Conservation (phyloP, 2,797 vertebrate genomes). For the Ictinia mississippiensis region DNA sequence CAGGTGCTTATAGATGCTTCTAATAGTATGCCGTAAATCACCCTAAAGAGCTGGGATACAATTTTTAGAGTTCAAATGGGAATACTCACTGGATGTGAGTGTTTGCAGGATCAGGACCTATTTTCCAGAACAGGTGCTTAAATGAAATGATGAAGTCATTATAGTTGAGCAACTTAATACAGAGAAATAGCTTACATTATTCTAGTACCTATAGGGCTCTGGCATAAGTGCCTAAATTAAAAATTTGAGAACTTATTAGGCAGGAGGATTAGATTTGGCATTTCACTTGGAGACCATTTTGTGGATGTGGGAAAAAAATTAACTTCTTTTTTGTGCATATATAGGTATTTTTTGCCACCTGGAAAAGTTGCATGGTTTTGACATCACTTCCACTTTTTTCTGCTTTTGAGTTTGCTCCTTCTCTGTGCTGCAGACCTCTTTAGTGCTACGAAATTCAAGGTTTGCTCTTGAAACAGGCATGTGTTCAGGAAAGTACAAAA, state of each 20-base stretch:
- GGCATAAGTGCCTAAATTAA: conserved; percentile 48
- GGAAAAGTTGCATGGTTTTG: conserved; percentile 15
- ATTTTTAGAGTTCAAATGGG: conserved; percentile 62
- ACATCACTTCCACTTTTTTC: conserved; percentile 3
- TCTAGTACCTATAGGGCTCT: conserved; percentile 9
- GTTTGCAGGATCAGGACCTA: conserved; percentile 43
- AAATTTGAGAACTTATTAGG: conserved; percentile 49
- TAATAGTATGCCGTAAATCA: conserved; percentile 29
- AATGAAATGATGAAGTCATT: conserved; percentile 60
- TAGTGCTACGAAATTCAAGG: neutral
- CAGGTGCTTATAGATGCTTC: conserved; percentile 41
- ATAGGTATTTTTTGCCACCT: neutral
- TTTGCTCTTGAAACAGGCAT: conserved; percentile 16
- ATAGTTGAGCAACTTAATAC: conserved; percentile 45
- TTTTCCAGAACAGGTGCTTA: conserved; percentile 68
- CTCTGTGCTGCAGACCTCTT: neutral
- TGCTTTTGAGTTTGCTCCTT: neutral
- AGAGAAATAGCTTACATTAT: conserved; percentile 30
- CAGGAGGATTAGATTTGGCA: conserved; percentile 2
- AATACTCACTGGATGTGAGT: conserved; percentile 39
- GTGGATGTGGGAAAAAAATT: neutral
- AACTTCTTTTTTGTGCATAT: neutral
- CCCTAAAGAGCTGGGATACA: conserved; percentile 30
- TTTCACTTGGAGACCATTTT: conserved; percentile 8
- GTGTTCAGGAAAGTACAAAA: conserved; percentile 41